Base-by-base conservation (phyloP, 2,797 vertebrate species). In the Macropus fuliginosus region DNA sequence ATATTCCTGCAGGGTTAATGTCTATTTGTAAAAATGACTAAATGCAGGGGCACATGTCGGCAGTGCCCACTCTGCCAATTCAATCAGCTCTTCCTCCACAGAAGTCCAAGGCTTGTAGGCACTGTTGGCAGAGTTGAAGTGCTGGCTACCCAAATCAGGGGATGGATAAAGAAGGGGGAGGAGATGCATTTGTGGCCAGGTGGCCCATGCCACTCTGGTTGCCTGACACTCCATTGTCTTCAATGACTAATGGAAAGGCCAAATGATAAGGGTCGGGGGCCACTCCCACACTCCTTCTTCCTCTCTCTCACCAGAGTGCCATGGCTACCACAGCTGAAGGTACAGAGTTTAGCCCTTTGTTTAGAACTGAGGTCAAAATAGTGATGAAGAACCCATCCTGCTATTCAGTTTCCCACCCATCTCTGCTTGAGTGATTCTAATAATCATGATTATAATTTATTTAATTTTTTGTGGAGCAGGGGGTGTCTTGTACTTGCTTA, bases 401-500 rank as follows among this genome's bases (percentile, higher is more conserved):
- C 74, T 12, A 46, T 87, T 87, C 40, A 46, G 21, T 87, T 87
- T 9, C 74, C 74, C 40, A 74, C 9, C 74, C 27, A 87, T 87
- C 74, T 87, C 74, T 87, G 74, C 9, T 40, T 87, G 74, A 87
- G 18, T 81, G 21, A 18, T 50, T 87, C 74, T 87, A 24, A 87
- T 27, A 18, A 46, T 81, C 40, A 46, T 9, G 5, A 46, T 87
- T 46, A 87, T 50, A 50, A 87, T 87, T 40, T 50, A 87, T 87
- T 87, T 50, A 8, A 24, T 56, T 34, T 81, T 66, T 16, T 34
- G 31, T 55, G 59, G 31, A 1, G 29, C 52, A 27, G 3, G 59
- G 59, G 4, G 18, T 54, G 8, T 56, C 92, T 91, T 89, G 57
- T 91, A 92, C 89, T 96, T 94, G 74, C 74, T 91, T 4, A 14